These are phyloP conservation scores for Chaetops frenatus DNA, from an alignment of 2,113 vertebrate genomes.

Conservation along the genomic window DNA sequence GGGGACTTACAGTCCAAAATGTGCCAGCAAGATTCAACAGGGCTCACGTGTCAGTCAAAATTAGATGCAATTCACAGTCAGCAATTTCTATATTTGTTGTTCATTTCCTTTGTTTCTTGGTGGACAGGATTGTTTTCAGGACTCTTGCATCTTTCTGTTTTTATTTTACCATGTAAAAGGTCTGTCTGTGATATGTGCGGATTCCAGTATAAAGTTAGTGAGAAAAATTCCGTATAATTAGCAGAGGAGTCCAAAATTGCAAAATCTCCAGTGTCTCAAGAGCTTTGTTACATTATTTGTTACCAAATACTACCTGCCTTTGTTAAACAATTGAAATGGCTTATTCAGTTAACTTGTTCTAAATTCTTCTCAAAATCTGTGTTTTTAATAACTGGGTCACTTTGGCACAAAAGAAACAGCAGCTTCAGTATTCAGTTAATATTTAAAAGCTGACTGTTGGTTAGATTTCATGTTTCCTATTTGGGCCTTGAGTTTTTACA, in stretches of 20 bases:
- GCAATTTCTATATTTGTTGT: neutral
- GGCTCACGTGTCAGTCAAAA: neutral
- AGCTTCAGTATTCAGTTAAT: neutral
- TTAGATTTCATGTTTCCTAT: neutral
- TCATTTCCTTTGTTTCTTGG: neutral
- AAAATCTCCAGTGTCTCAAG: neutral
- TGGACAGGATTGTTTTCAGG: neutral
- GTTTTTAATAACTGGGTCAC: neutral
- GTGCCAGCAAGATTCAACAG: neutral
- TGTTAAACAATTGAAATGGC: neutral
- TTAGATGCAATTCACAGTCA: neutral
- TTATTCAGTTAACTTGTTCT: neutral
- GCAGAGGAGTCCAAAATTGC: neutral
- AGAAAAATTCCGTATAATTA: neutral
- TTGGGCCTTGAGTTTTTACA: neutral
- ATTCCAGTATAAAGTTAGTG: neutral
- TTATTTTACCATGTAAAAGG: neutral
- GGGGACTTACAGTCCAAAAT: neutral
- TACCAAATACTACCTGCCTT: neutral
- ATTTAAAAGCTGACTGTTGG: neutral
- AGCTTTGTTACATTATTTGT: neutral
- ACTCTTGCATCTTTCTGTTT: neutral
- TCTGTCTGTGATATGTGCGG: neutral
- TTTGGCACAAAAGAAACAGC: neutral
- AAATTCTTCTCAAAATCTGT: neutral